Conservation (phyloP, 2,797 vertebrate species). For the Morelia viridis region DNA sequence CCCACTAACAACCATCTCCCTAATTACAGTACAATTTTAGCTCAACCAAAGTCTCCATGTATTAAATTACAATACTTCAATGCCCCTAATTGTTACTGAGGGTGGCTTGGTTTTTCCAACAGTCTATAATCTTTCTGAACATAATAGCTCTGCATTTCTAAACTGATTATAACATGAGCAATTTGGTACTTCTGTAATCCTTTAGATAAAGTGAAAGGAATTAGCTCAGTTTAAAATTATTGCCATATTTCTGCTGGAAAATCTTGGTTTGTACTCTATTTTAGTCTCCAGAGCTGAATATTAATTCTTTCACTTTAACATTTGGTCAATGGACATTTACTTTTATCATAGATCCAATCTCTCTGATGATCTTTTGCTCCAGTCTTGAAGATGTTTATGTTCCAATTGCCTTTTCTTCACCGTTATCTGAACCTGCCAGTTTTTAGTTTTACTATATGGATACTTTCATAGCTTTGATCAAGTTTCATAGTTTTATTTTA, state of each 20-base stretch:
- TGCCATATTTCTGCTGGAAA: not conserved
- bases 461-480: not conserved
- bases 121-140: not conserved
- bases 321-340: slow-evolving; percentile 21
- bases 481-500: not conserved
- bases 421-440: not conserved
- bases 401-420: not conserved
- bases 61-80: slow-evolving; percentile 38
- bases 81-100: slow-evolving; percentile 46
- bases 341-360: not conserved
- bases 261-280: not conserved
- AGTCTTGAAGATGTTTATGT: not conserved
- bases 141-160: slow-evolving; percentile 35
- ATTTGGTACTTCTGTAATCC: not conserved
- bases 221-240: slow-evolving; percentile 18
- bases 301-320: slow-evolving; percentile 3
- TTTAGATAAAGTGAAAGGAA: not conserved
- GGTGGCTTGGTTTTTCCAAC: slow-evolving; percentile 40
- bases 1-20: not conserved
- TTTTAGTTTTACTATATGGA: not conserved
- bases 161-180: slow-evolving; percentile 12
- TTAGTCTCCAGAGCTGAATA: slow-evolving; percentile 4
- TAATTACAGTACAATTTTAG: slow-evolving; percentile 13
- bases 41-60: not conserved
- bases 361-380: not conserved